Evolutionary conservation across 2,797 vertebrate species (phyloP).

Genomic region (Intellagama lesueurii): DNA sequence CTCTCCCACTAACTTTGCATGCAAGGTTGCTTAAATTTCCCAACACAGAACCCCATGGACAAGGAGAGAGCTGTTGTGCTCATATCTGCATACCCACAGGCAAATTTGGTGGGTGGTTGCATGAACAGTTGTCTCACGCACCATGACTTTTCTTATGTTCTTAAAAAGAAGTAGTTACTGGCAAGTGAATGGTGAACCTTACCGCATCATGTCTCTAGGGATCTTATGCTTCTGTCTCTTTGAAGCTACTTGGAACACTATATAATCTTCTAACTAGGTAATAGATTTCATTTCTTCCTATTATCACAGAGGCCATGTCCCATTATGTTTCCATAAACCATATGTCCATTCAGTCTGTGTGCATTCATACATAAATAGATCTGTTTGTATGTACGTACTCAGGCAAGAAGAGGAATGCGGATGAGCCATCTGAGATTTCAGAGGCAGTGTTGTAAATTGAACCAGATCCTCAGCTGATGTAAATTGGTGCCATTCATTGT

Average conservation of each 20-base stretch:
- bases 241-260: conserved; percentile 61
- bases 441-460: conserved; percentile 52
- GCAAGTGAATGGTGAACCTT: conserved; percentile 43
- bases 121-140: not conserved
- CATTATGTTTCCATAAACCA: conserved; percentile 65
- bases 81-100: not conserved
- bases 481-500: conserved; percentile 59
- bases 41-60: not conserved
- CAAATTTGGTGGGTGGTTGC: not conserved
- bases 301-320: conserved; percentile 53
- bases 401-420: conserved; percentile 27
- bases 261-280: conserved; percentile 73
- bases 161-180: conserved; percentile 68
- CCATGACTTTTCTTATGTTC: not conserved
- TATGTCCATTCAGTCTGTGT: conserved; percentile 79
- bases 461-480: conserved; percentile 42
- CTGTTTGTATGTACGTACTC: conserved; percentile 58
- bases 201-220: conserved; percentile 40
- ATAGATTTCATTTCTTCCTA: conserved; percentile 62
- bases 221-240: conserved; percentile 50
- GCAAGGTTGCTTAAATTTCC: too few species aligned
- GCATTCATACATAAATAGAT: conserved; percentile 50
- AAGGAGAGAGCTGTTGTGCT: not conserved
- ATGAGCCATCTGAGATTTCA: not conserved
- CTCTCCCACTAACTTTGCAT: too few species aligned